Base-by-base conservation (phyloP, 1,140 invertebrate genomes). In the Pogonognathellus flavescens region DNA sequence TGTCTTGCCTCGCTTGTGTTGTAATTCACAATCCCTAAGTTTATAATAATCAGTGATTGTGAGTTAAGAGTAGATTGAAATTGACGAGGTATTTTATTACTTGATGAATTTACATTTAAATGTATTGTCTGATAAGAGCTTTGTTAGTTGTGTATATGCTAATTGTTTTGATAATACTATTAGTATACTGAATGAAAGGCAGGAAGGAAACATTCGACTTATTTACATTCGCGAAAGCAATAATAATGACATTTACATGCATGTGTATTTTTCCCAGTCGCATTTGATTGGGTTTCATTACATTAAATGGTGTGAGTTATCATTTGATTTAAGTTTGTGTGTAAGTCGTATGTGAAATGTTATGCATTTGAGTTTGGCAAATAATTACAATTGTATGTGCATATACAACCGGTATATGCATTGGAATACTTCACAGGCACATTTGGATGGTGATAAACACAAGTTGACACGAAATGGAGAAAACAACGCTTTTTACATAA, bases 401-500 rank as follows among this genome's bases (percentile, higher is more conserved):
- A 9, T 13, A 13, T 18, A 66, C 10, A 66, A 10, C 25, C 10
- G 9, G 14, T 3, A 5, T 13, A 10, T 66, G 60, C 20, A 20
- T 25, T 20, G 62, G 62, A 20, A 66, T 20, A 66, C 62, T 66
- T 66, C 70, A 62, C 59, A 3, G 14, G 59, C 18, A 62, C 13
- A 62, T 20, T 62, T 20, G 7, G 18, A 13, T 41, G 49, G 6
- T 41, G 11, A 31, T n/a, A 11, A 76, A 18, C 6, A 66, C 20
- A 66, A 4, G 16, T 41, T 25, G 49, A 76, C 16, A n/a, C 13
- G 41, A 20, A 76, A 76, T 76, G 41, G 70, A 76, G 70, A 76
- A 76, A 76, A 76, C 70, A 16, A 18, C 25, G 41, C 14, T 50
- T 76, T 76, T 76, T 76, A 76, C 41, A 76, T 76, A 76, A 76